Evolutionary conservation across 2,888 invertebrate species (phyloP), one percentile per base, ranked within the genome.

Genomic region (Eilema sororculum): DNA sequence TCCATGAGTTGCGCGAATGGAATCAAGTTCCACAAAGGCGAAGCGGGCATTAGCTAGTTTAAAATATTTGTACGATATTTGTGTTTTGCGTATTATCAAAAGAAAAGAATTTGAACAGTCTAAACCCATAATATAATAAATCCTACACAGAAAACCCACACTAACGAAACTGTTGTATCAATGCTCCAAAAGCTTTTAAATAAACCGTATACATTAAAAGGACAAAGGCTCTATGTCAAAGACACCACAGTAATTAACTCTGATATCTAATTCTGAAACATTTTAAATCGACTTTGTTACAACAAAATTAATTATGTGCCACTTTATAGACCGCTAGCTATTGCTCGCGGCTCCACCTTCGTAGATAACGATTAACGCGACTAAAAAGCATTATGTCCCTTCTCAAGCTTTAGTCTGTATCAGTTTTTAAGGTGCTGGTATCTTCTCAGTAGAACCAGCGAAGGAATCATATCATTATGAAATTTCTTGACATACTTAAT

Each of bases 221-320:
- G 33, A 52, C 60, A 67, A 67, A 33, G 60, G 60, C 72, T 78
- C 63, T 59, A 30, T 76, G 46, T 74, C 76, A 76, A 76, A 74
- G 62, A 52, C 52, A 72, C 67, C 58, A 24, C 66, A 68, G 22
- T 59, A 76, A 76, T 78, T 76, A 72, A 69, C 57, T 74, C 59
- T 65, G 67, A 58, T 69, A 71, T 62, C 24, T 52, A 46, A 66
- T 76, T 71, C 67, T 64, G 67, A 70, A 76, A 72, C 61, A 58
- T 46, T 64, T 61, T 57, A 72, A 68, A 78, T 78, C 64, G 46
- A 61, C 22, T 57, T n/a, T 52, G 64, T 28, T 28, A 30, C n/a
- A 52, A 52, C 28, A 64, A 52, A 52, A 52, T 52, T n/a, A 52
- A 52, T 52, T 52, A 52, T 9, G n/a, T n/a, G 9, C n/a, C 52